phyloP scores from a whole-genome alignment of 1,140 invertebrate genomes.

The Drosophila azteca region DNA sequence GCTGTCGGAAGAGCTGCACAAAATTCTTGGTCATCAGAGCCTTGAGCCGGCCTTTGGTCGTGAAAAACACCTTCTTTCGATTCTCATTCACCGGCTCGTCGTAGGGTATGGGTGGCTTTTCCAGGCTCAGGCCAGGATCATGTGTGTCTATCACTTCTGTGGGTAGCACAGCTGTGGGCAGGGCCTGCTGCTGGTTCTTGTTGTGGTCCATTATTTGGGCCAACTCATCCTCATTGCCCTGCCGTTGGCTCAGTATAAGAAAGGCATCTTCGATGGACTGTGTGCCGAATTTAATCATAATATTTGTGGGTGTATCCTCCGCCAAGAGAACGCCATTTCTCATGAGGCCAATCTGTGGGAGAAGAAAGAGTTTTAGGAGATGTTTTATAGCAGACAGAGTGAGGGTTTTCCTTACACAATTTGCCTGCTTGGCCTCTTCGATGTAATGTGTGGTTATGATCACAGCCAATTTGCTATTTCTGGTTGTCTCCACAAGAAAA shows the following conservation, averaged over 20 bases:
- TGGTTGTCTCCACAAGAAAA: slow-evolving; percentile 90
- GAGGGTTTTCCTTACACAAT: slow-evolving; percentile 87
- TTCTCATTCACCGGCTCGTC: slow-evolving; percentile 67
- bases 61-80: slow-evolving; percentile 72
- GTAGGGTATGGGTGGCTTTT: slow-evolving; percentile 55
- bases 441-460: slow-evolving; percentile 98
- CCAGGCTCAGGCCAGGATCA: slow-evolving; percentile 32
- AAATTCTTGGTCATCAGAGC: slow-evolving; percentile 86
- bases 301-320: slow-evolving; percentile 90
- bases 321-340: slow-evolving; percentile 93
- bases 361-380: background rate
- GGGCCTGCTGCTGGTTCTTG: slow-evolving; percentile 37
- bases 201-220: slow-evolving; percentile 56
- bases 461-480: slow-evolving; percentile 88
- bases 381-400: accelerated
- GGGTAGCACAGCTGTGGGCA: slow-evolving; percentile 57
- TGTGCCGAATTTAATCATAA: slow-evolving; percentile 87
- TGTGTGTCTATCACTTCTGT: slow-evolving; percentile 70
- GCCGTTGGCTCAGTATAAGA: slow-evolving; percentile 87
- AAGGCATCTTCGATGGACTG: slow-evolving; percentile 90
- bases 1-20: slow-evolving; percentile 87
- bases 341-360: slow-evolving; percentile 92
- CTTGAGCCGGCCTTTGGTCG: slow-evolving; percentile 78
- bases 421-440: slow-evolving; percentile 93
- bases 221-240: slow-evolving; percentile 84